phyloP scores from a whole-genome alignment of 2,113 vertebrate genomes.

The Anarrhichthys ocellatus region DNA sequence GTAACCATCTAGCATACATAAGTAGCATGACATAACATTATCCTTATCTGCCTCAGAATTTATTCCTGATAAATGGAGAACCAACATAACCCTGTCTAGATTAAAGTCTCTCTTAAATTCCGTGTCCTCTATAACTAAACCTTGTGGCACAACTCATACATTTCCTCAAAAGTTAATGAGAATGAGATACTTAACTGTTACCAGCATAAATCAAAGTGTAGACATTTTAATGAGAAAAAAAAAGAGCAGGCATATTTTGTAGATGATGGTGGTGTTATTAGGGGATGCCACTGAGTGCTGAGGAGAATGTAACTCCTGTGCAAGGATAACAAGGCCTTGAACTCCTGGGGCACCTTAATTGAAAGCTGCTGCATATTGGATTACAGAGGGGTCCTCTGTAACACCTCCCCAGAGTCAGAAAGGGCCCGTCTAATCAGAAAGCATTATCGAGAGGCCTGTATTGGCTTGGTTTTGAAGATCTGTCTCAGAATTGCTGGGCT shows the following conservation, averaged over 20 bases:
- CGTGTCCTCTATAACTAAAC: background rate
- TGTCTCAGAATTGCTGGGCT: background rate
- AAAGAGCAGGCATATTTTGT: constrained; percentile 33
- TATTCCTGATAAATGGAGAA: background rate
- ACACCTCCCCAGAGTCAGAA: constrained; percentile 55
- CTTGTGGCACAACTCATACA: background rate
- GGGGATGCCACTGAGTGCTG: constrained; percentile 35
- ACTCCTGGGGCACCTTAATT: constrained; percentile 67
- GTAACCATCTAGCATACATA: background rate
- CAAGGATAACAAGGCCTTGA: constrained; percentile 62
- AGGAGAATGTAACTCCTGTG: constrained; percentile 64
- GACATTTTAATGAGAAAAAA: constrained; percentile 41
- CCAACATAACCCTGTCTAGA: background rate
- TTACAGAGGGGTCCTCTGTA: constrained; percentile 62
- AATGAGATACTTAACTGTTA: constrained; percentile 19
- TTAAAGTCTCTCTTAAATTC: background rate
- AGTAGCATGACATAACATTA: background rate
- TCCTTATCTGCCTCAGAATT: background rate
- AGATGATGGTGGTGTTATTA: constrained; percentile 47
- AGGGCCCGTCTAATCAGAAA: constrained; percentile 55
- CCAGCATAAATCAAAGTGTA: constrained; percentile 30
- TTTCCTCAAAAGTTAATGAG: constrained; percentile 19
- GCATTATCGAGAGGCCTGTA: constrained; percentile 39
- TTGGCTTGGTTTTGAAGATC: constrained; percentile 32
- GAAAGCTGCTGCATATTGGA: constrained; percentile 74